These are phyloP conservation scores for Gymnoscelis rufifasciata DNA, from an alignment of 2,888 invertebrate genomes.

Conservation along the genomic window DNA sequence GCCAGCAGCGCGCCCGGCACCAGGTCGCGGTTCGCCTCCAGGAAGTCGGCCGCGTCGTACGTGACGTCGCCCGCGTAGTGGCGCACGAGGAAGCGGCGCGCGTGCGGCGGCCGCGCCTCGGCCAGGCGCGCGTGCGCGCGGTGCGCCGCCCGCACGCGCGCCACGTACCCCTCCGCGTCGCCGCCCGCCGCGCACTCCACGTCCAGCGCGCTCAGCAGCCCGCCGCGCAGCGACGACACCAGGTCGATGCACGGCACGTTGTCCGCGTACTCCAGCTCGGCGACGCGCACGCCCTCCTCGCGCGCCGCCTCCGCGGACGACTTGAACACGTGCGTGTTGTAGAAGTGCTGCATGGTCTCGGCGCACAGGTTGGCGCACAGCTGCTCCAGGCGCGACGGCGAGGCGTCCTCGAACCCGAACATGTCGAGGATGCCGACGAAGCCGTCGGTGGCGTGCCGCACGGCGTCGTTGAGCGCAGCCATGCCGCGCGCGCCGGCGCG, in stretches of 20 bases:
- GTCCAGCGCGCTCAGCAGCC: constrained; percentile 93
- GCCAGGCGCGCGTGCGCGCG: constrained; percentile 84
- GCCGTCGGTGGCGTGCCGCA: constrained; percentile 94
- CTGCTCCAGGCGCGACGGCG: constrained; percentile 94
- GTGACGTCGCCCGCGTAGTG: constrained; percentile 88
- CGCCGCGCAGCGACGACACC: constrained; percentile 94
- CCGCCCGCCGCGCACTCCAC: constrained; percentile 93
- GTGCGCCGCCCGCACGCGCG: constrained; percentile 56
- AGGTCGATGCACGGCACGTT: constrained; percentile 97
- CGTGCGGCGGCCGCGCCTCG: constrained; percentile 87
- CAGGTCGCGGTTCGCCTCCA: constrained; percentile 94
- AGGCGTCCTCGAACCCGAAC: constrained; percentile 97
- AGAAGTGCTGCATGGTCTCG: constrained; percentile 98
- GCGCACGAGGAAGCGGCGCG: constrained; percentile 91
- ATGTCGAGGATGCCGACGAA: constrained; percentile 97
- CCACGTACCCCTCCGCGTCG: constrained; percentile 77
- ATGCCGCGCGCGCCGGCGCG: constrained; percentile 92
- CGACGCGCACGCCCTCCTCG: constrained; percentile 94
- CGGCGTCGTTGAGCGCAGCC: constrained; percentile 94
- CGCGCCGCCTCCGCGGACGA: constrained; percentile 95
- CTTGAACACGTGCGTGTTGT: constrained; percentile 97
- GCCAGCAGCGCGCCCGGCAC: constrained; percentile 95
- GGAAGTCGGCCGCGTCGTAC: constrained; percentile 93
- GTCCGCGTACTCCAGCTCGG: constrained; percentile 95
- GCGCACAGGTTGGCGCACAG: constrained; percentile 96